Conservation (phyloP, 1,140 invertebrate genomes). For the Heliconius hermathena region DNA sequence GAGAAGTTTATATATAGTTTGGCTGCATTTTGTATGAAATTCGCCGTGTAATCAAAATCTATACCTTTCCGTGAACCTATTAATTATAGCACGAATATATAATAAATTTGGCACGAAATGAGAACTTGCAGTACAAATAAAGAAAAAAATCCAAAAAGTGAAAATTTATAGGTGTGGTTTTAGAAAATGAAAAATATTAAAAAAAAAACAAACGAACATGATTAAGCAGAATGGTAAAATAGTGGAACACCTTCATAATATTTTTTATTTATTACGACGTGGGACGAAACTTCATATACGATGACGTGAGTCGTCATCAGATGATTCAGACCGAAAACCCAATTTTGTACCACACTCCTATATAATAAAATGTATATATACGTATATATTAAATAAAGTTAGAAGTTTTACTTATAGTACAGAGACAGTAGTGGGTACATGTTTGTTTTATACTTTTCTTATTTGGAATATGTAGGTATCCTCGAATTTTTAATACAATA, state of each 20-base stretch:
- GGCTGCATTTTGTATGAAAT: no score
- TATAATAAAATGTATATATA: background rate
- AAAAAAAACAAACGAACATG: background rate
- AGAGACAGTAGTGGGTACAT: no score
- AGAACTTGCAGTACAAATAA: no score
- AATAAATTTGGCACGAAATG: no score
- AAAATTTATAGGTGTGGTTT: no score
- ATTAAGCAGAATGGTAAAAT: background rate
- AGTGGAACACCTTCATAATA: background rate
- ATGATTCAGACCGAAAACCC: conserved; percentile 2
- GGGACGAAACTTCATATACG: background rate
- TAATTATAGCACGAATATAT: no score
- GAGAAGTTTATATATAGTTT: no score
- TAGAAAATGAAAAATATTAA: background rate
- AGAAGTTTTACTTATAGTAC: background rate
- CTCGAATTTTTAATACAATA: no score
- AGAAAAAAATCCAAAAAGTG: no score
- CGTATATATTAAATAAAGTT: background rate
- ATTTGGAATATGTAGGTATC: background rate
- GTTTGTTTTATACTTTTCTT: background rate
- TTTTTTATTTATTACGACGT: background rate
- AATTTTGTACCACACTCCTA: background rate
- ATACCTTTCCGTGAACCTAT: no score
- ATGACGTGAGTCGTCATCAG: background rate
- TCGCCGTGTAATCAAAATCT: no score